phyloP scores from a whole-genome alignment of 2,888 invertebrate species.

The Apomyelois bistriatella region DNA sequence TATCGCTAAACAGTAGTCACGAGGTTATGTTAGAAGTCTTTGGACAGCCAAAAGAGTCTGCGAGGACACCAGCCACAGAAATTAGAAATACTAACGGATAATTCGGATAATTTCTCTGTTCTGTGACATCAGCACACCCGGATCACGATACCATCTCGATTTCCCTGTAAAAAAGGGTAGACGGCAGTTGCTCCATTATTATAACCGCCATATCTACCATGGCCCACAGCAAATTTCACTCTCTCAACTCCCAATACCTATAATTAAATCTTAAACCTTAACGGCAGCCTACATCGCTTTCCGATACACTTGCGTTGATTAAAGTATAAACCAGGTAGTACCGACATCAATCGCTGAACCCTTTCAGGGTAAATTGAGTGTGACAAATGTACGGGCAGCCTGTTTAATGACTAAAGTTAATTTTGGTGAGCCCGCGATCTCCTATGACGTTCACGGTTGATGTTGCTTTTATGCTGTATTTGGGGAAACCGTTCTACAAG shows the following conservation, averaged over 20 bases:
- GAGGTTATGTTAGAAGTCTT: too few species aligned
- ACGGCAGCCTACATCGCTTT: conserved; percentile 15
- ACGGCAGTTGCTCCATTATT: too few species aligned
- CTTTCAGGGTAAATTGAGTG: conserved; percentile 48
- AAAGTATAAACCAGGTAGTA: conserved; percentile 33
- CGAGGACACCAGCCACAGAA: too few species aligned
- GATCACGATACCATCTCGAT: too few species aligned
- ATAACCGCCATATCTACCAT: too few species aligned
- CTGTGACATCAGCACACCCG: too few species aligned
- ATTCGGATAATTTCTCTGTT: too few species aligned
- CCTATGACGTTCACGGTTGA: conserved; percentile 26
- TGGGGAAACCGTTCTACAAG: too few species aligned
- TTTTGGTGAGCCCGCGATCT: conserved; percentile 27
- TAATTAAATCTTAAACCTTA: conserved; percentile 13
- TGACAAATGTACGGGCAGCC: conserved; percentile 43
- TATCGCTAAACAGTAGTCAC: too few species aligned
- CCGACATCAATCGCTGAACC: conserved; percentile 36
- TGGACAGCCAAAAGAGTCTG: too few species aligned
- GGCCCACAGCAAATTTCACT: neutral
- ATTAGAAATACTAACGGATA: too few species aligned
- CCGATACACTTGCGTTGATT: conserved; percentile 26
- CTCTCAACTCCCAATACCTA: neutral
- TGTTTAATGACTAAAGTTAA: conserved; percentile 50
- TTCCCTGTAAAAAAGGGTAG: too few species aligned
- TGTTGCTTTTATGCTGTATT: conserved; percentile 1